Percentiles rank a stretch among this genome's conserved stretches.
Evolutionary conservation across 2,797 vertebrate species (phyloP).

Genomic region (Tarsius wallacei): DNA sequence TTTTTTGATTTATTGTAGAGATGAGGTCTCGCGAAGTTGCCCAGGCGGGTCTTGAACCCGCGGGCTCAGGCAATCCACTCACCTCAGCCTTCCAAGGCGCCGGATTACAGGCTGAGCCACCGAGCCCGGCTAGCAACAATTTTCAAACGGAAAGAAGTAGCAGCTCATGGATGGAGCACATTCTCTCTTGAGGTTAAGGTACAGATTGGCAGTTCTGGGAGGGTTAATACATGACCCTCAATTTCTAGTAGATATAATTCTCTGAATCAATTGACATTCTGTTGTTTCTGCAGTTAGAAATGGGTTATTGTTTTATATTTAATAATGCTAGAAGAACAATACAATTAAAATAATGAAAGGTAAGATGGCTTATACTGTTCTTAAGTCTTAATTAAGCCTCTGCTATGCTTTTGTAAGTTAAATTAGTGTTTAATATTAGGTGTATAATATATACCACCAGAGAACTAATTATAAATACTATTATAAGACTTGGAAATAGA

Average conservation of each 20-base stretch:
- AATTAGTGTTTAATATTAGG: constrained; percentile 58
- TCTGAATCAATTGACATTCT: accelerated
- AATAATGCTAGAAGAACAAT: background rate
- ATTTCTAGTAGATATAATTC: background rate
- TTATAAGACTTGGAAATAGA: constrained; percentile 85
- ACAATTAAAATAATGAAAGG: constrained; percentile 62
- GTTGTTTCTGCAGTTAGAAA: accelerated
- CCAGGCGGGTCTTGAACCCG: no score
- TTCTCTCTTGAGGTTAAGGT: accelerated
- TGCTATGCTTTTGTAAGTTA: background rate
- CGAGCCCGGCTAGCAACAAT: constrained; percentile 75
- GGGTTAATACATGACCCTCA: accelerated
- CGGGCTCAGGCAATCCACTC: no score
- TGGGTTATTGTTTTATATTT: accelerated
- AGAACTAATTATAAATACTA: constrained; percentile 73
- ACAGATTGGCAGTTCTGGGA: accelerated
- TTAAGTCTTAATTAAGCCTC: constrained; percentile 84
- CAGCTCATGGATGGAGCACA: constrained; percentile 35
- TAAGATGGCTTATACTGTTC: constrained; percentile 76
- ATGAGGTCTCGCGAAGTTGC: no score
- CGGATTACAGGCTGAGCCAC: no score
- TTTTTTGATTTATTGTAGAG: no score
- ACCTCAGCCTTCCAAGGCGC: no score
- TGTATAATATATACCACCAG: constrained; percentile 84
- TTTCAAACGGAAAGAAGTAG: constrained; percentile 73